Conservation (phyloP, 2,113 vertebrate species). For the Ornithorhynchus anatinus region DNA sequence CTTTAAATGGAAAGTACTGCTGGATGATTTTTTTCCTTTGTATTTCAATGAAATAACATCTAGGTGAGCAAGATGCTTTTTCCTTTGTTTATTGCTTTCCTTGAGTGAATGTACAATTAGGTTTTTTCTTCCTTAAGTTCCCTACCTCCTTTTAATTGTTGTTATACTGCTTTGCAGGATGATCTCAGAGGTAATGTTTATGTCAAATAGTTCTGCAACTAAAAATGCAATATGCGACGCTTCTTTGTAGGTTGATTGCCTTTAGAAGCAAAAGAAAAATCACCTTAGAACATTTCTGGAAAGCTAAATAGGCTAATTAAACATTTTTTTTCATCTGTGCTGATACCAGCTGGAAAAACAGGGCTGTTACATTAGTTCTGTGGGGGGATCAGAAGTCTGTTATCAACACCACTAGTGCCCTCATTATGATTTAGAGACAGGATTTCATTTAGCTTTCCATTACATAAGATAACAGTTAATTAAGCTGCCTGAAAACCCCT, state of each 20-base stretch:
- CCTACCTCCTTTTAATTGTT: fast-evolving
- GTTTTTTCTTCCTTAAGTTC: too few relatives aligned
- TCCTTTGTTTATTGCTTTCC: not conserved
- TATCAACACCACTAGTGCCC: not conserved
- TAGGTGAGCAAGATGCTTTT: not conserved
- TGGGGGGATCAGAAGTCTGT: not conserved
- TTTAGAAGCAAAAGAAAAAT: not conserved
- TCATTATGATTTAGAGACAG: too few relatives aligned
- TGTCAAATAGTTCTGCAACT: not conserved
- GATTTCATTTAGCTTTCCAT: too few relatives aligned
- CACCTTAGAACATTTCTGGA: conserved; percentile 4
- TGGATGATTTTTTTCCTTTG: not conserved
- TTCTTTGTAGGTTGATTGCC: not conserved
- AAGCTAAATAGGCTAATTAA: conserved; percentile 56
- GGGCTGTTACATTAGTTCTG: not conserved
- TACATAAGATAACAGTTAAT: too few relatives aligned
- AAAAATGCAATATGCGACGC: conserved; percentile 10
- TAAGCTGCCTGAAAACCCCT: too few relatives aligned
- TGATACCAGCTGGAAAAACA: conserved; percentile 31
- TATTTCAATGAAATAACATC: not conserved
- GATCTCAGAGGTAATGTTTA: not conserved
- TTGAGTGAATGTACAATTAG: not conserved
- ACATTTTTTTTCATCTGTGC: conserved; percentile 58
- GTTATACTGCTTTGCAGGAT: not conserved
- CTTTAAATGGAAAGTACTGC: not conserved